These are phyloP conservation scores for Nephrotoma flavescens DNA, from an alignment of 2,888 invertebrate species.

Conservation along the genomic window DNA sequence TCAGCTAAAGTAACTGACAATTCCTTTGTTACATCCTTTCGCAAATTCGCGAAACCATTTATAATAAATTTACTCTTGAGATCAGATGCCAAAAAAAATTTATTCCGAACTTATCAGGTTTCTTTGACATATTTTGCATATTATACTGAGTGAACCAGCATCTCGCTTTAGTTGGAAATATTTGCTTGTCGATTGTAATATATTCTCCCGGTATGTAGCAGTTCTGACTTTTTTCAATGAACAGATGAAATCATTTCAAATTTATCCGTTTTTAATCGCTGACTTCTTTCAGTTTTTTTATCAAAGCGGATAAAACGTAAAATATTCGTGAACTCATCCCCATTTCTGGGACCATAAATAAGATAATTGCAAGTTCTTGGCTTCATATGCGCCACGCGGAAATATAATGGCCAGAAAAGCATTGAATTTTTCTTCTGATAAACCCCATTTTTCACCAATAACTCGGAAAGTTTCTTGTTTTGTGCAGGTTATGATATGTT, in stretches of 20 bases:
- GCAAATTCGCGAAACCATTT: not conserved
- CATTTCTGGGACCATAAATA: no score
- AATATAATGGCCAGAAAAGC: no score
- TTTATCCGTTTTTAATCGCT: constrained; percentile 3
- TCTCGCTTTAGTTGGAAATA: not conserved
- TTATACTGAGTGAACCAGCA: not conserved
- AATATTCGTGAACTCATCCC: constrained; percentile 3
- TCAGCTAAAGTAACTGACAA: constrained; percentile 7
- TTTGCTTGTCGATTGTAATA: not conserved
- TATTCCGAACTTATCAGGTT: no score
- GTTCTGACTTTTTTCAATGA: constrained; percentile 2
- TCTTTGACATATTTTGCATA: not conserved
- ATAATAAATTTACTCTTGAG: not conserved
- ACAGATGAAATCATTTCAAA: not conserved
- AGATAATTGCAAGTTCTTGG: no score
- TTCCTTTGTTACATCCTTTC: constrained; percentile 7
- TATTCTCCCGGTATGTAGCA: constrained; percentile 3
- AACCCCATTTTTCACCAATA: no score
- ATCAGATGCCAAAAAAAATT: no score
- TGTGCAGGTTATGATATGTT: no score
- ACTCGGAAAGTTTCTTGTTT: no score
- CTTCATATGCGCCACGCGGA: no score
- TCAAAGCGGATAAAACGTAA: constrained; percentile 5
- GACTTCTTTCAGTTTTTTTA: constrained; percentile 4
- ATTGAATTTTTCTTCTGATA: no score